Percentiles rank a stretch among this genome's conserved stretches.
phyloP scores from a whole-genome alignment of 2,797 vertebrate genomes.

The Tokudaia tokunoshimensis region DNA sequence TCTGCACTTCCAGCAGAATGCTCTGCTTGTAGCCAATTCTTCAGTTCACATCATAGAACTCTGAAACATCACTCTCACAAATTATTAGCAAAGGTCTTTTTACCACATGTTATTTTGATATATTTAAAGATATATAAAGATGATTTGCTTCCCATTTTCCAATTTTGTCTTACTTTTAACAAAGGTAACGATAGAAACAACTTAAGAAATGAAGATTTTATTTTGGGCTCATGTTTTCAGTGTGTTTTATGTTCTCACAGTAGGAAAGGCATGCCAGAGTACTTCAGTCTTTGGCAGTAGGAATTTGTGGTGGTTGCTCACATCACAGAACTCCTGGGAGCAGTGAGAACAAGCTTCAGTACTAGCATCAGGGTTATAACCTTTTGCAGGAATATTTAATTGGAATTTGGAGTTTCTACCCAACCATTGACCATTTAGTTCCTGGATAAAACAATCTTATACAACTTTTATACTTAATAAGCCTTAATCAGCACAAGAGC shows the following conservation, averaged over 20 bases:
- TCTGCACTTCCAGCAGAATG: not conserved
- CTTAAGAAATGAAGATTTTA: not conserved
- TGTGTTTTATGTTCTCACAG: not conserved
- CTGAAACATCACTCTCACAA: not conserved
- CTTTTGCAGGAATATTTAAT: not conserved
- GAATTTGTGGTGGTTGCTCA: no score
- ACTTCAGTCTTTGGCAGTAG: not conserved
- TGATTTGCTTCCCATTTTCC: not conserved
- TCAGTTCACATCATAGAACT: not conserved
- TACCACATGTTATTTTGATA: no score
- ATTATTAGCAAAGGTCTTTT: not conserved
- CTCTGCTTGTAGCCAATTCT: not conserved
- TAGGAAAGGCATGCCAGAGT: not conserved
- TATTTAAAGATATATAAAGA: not conserved
- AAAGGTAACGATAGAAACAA: not conserved
- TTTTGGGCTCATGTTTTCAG: not conserved
- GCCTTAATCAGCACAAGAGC: not conserved
- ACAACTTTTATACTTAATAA: not conserved
- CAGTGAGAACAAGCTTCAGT: not conserved
- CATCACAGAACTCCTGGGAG: not conserved
- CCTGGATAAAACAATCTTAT: not conserved
- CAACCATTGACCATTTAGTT: not conserved
- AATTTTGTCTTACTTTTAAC: not conserved
- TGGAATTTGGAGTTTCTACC: not conserved
- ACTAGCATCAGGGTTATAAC: not conserved